Percentiles rank a stretch among this genome's conserved stretches.
Evolutionary conservation across 2,888 invertebrate species (phyloP).

Genomic region (Torymus texanus): DNA sequence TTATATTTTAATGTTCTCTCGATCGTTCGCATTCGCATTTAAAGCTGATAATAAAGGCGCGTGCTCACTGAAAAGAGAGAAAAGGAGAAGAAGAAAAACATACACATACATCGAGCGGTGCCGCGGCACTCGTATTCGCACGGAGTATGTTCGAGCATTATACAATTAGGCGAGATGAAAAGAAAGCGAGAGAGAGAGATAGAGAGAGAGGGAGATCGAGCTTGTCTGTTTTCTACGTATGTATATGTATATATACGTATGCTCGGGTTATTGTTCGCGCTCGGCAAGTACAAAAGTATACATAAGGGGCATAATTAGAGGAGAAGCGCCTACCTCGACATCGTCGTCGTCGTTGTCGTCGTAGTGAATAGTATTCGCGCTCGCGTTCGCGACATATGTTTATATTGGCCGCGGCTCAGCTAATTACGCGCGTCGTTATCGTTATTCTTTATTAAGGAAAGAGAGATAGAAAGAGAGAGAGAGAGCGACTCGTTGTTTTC

Average conservation of each 20-base stretch:
- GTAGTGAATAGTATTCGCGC: conserved; percentile 26
- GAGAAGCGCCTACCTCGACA: not conserved
- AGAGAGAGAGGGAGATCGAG: conserved; percentile 8
- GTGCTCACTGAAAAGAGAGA: not conserved
- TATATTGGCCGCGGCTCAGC: conserved; percentile 50
- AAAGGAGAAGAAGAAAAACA: not conserved
- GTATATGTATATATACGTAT: not conserved
- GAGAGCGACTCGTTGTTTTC: conserved; percentile 59
- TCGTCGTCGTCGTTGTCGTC: not conserved
- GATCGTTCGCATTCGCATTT: conserved; percentile 43
- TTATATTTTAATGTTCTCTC: conserved; percentile 41
- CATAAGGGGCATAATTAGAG: conserved; percentile 50
- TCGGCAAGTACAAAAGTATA: conserved; percentile 46
- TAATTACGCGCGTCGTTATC: conserved; percentile 59
- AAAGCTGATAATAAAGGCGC: conserved; percentile 28
- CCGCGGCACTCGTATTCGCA: too few species aligned
- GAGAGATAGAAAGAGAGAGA: conserved; percentile 59
- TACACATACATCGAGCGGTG: too few species aligned
- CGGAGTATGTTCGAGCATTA: not conserved
- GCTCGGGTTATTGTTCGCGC: conserved; percentile 42
- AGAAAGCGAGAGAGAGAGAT: not conserved
- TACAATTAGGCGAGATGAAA: conserved; percentile 30
- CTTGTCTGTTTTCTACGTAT: not conserved
- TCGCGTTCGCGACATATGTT: conserved; percentile 40
- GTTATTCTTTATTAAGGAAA: conserved; percentile 58